Conservation (phyloP, 1,140 invertebrate species). For the Vanessa atalanta region DNA sequence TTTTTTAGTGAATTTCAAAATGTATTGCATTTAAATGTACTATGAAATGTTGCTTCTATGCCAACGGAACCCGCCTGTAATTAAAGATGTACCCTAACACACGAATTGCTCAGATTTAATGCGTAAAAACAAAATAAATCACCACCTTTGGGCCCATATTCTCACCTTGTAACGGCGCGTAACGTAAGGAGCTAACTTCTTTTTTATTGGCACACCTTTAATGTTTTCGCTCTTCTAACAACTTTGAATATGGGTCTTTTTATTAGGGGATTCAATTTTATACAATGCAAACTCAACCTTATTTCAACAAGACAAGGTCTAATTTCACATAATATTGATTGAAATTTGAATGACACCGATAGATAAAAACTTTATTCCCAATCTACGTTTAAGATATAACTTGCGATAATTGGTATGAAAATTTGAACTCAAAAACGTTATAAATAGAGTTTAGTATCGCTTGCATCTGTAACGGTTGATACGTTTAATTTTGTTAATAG, state of each 20-base stretch:
- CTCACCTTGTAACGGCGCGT: conserved; percentile 63
- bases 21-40: neutral
- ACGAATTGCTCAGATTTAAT: conserved; percentile 26
- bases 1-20: too few species aligned
- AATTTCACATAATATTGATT: conserved; percentile 39
- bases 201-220: conserved; percentile 78
- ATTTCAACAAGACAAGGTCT: conserved; percentile 26
- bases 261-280: conserved; percentile 49
- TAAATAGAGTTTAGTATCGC: conserved; percentile 37
- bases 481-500: conserved; percentile 26
- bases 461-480: conserved; percentile 4
- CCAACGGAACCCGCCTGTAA: neutral
- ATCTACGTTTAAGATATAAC: conserved; percentile 41
- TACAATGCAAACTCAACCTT: conserved; percentile 41
- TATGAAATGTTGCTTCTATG: neutral
- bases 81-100: conserved; percentile 6
- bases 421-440: conserved; percentile 26
- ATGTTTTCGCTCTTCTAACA: conserved; percentile 68
- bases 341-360: conserved; percentile 65
- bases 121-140: conserved; percentile 55
- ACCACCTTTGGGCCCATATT: conserved; percentile 60
- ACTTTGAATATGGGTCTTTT: conserved; percentile 76
- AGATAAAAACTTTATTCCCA: conserved; percentile 70
- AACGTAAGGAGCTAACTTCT: conserved; percentile 75
- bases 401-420: conserved; percentile 24